These are phyloP conservation scores for Pristionchus maxplancki DNA, from an alignment of 2,888 invertebrate species.

Conservation along the genomic window DNA sequence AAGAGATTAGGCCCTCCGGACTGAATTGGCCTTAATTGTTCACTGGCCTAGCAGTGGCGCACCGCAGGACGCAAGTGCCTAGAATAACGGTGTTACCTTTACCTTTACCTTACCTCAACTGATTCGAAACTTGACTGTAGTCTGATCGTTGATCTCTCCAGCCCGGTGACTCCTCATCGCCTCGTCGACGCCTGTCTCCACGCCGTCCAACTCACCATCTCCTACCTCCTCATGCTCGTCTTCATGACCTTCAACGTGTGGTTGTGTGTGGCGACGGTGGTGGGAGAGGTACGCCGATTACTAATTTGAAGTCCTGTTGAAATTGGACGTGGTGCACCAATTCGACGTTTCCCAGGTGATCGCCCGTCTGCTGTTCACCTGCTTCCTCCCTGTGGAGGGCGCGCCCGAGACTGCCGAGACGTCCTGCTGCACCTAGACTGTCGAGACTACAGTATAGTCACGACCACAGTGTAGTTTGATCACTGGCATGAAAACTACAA, in stretches of 20 bases:
- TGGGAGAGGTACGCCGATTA: constrained; percentile 69
- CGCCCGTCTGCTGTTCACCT: constrained; percentile 44
- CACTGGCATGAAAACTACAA: too few relatives aligned
- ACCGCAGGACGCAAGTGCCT: too few relatives aligned
- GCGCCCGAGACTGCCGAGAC: neutral
- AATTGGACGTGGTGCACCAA: neutral
- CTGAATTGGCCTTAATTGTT: too few relatives aligned
- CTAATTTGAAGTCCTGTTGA: neutral
- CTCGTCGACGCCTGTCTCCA: constrained; percentile 66
- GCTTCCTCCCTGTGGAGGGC: constrained; percentile 29
- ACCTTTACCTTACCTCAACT: too few relatives aligned
- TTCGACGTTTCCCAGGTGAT: constrained; percentile 8
- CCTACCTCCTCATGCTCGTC: constrained; percentile 74
- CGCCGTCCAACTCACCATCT: constrained; percentile 63
- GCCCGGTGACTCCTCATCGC: constrained; percentile 32
- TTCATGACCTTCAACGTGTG: constrained; percentile 77
- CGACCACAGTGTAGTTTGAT: constrained; percentile 1
- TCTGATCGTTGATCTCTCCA: constrained; percentile 7
- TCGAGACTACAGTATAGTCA: too few relatives aligned
- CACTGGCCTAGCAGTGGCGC: too few relatives aligned
- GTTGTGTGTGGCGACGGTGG: constrained; percentile 70
- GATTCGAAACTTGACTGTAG: too few relatives aligned
- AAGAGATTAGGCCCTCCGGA: too few relatives aligned
- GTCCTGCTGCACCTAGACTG: constrained; percentile 9
- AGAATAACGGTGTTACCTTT: too few relatives aligned